Evolutionary conservation across 1,140 invertebrate genomes (phyloP), one percentile per base, ranked within the genome.

Genomic region (Hyles euphorbiae): DNA sequence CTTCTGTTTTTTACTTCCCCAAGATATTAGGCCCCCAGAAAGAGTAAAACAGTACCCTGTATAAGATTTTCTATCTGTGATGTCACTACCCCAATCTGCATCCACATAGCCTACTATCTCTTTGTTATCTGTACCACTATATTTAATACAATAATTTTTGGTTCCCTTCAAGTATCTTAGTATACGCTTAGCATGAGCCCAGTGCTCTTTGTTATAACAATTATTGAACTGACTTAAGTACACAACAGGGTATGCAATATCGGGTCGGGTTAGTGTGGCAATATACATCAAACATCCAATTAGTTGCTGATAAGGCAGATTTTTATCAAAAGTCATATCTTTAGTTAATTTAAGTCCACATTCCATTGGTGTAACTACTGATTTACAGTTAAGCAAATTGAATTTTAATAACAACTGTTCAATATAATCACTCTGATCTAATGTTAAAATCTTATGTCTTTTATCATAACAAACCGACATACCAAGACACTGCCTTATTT

Each of bases 61-160:
- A 33, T 52, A 52, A 34, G 50, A 52, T 52, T 34, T 52, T 34
- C 50, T 52, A 52, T 52, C 50, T 34, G 9, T 52, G 8, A 52
- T n/a, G 34, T 52, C 33, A 34, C 33, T 34, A 10, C 32, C 34
- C 51, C 51, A 53, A 11, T 53, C 51, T n/a, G 51, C 51, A 36
- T 53, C 51, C 10, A 36, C 51, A 53, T 34, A 53, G 34, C 32
- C 51, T 36, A 34, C 34, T 10, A 53, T 7, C 8, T 34, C 5
- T 34, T 2, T 9, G 9, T 34, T 53, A 6, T 11, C 51, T n/a
- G 4, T 3, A n/a, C 3, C 34, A 34, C 8, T 10, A 53, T 34
- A 53, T 34, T 53, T 53, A n/a, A 36, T n/a, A 53, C 51, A 8
- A 4, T 10, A 53, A 36, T 4, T 10, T 10, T 34, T 53, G 34